Base-by-base conservation (phyloP, 2,113 vertebrate species). In the Nycticebus coucang region DNA sequence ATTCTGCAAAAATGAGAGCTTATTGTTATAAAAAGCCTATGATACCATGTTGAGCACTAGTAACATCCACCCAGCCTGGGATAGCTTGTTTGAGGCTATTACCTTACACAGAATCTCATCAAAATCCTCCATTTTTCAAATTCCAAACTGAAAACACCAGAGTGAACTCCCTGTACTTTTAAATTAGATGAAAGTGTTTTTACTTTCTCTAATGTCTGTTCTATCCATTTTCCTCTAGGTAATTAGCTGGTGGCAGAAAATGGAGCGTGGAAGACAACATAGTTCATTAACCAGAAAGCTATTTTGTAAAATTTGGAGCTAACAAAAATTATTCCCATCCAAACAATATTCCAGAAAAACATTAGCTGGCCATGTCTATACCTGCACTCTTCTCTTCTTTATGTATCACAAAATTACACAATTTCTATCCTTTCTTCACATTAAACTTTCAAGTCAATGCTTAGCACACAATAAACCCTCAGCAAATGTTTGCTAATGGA, bases 281-380 rank as follows among this genome's bases (percentile, higher is more conserved):
- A 80, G 96, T 89, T 94, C 57, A 94, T 91, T 93, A 93, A 94
- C 53, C 45, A 93, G 64, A 92, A 82, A 92, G 69, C 37, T 95
- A 88, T 77, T 95, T 93, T 64, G 17, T 92, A 53, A 82, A 97
- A 59, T 2, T 87, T 69, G 74, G 62, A 53, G 60, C 33, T 95
- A 41, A 22, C 33, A 60, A 64, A 92, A 93, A 87, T 95, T 82
- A 93, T 69, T 89, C 55, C 14, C 21, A 30, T 89, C 33, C 33
- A 6, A 81, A 68, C 24, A 83, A 4, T 92, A 77, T 82, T 78
- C 89, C 72, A 72, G 30, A 80, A 77, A 91, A 45, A 71, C 93
- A 7, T 80, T 87, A 8, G 69, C 57, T 89, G 37, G 41, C 35
- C 28, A 75, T 37, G 8, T 89, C 41, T 85, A 81, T 85, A 81